Evolutionary conservation across 2,888 invertebrate genomes (phyloP), one percentile per base, ranked within the genome.

Genomic region (Dilophus febrilis): DNA sequence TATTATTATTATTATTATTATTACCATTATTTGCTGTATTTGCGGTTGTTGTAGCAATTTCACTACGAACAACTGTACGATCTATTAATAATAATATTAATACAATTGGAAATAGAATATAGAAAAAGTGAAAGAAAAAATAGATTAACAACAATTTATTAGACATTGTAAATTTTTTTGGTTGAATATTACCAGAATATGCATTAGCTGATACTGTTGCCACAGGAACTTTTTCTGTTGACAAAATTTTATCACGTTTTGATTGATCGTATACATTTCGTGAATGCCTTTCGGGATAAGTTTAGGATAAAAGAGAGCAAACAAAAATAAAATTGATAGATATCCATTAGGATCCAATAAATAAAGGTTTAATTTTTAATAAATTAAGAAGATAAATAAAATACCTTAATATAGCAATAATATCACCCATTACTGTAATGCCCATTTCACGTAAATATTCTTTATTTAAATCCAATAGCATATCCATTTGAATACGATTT

Each of bases 371-470:
- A 31, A n/a, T 31, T 31, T 31, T 16, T 27, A 35, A 35, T 10
- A 16, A 22, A 22, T 22, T 22, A n/a, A 22, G 22, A 22, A 22
- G 4, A 22, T 6, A 22, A 22, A 22, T 22, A 22, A 34, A 11
- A 34, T 51, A 76, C 77, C 73, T 71, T 59, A 69, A 72, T 68
- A 71, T 85, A 63, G 68, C 77, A 65, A 69, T 83, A 59, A 61
- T 77, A 60, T 68, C 81, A 52, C 61, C 74, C 74, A 70, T 87
- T 68, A 53, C 74, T 0, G 72, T 70, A 26, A 91, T 84, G 1
- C 86, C 87, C 87, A 91, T 88, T 45, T 88, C 88, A 40, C 77
- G 72, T 2, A 91, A 61, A 53, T 86, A 84, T 48, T 90, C 87
- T 51, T 87, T 87, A 49, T 79, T 86, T 12, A 91, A 64, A 49